Base-by-base conservation (phyloP, 2,797 vertebrate genomes). In the Peromyscus eremicus region DNA sequence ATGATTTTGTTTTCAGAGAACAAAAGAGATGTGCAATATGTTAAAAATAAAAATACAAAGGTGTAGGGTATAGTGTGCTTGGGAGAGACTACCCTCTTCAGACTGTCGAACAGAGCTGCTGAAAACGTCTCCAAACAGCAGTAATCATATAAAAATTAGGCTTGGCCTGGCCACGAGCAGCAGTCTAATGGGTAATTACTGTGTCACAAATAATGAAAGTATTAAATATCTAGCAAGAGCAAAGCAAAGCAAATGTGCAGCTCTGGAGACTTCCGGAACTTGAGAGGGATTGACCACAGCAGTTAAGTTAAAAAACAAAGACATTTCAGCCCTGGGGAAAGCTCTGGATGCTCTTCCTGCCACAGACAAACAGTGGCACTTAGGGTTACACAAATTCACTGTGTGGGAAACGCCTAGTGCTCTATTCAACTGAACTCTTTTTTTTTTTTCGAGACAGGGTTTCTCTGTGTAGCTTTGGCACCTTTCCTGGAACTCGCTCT, bases 141-240 rank as follows among this genome's bases (percentile, higher is more conserved):
- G 66, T n/a, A 27, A 94, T 84, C 83, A 89, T 32, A 49, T 3
- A 82, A 85, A 92, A 92, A 21, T 55, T 46, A 60, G 52, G 49
- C 34, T 82, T 92, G 93, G 76, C 89, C 96, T 97, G 95, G 97
- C 89, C 92, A 55, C 89, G 57, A 25, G 62, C 66, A 90, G 60
- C 16, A 40, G 37, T 12, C 1, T 86, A 81, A 71, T 94, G 92
- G 87, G 43, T 82, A 55, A 97, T 95, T 93, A 92, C 70, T 34
- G 89, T 94, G 93, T 97, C 96, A 97, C 84, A 94, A 93, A 95
- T 77, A 96, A 97, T 95, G 89, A 66, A 70, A 88, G 81, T 91
- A 93, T 96, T 96, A 94, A 93, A 71, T 90, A 95, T 71, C 94
- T 84, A 88, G 80, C 76, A 57, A 96, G 87, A 95, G 94, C 91